Percentiles rank a stretch among this genome's conserved stretches.
These are phyloP conservation scores for Hippocampus comes DNA, from an alignment of 2,113 vertebrate species.

Conservation along the genomic window DNA sequence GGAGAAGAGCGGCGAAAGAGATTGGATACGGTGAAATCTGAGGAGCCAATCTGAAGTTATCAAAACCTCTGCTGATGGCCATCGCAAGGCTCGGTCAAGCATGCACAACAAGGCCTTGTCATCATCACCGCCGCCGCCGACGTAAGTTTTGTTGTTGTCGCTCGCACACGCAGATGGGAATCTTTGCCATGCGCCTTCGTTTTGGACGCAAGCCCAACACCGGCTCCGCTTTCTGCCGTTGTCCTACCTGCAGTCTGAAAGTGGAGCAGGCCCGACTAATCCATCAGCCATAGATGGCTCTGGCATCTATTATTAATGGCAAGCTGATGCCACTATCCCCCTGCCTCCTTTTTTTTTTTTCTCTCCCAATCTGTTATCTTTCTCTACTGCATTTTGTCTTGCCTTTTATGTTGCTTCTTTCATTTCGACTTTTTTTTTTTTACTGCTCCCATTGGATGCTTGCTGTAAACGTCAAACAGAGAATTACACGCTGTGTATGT, in stretches of 20 bases:
- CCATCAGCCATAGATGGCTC: slow-evolving; percentile 62
- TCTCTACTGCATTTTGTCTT: slow-evolving; percentile 29
- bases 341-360: slow-evolving; percentile 30
- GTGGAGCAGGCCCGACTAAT: slow-evolving; percentile 64
- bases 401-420: slow-evolving; percentile 22
- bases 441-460: no score
- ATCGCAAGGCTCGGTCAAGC: slow-evolving; percentile 37
- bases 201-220: slow-evolving; percentile 51
- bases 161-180: slow-evolving; percentile 3
- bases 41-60: slow-evolving; percentile 50
- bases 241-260: slow-evolving; percentile 54
- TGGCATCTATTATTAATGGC: slow-evolving; percentile 72
- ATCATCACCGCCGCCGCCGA: background rate
- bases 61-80: slow-evolving; percentile 41
- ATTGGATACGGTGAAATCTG: slow-evolving; percentile 62
- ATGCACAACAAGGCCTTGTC: slow-evolving; percentile 38
- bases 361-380: slow-evolving; percentile 37
- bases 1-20: slow-evolving; percentile 18
- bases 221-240: slow-evolving; percentile 52
- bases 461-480: no score
- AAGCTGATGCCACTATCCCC: slow-evolving; percentile 57
- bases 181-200: slow-evolving; percentile 9
- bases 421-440: slow-evolving; percentile 19
- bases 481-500: no score
- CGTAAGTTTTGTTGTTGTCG: background rate